A percentile compares a stretch with the other conserved stretches of the same genome.
Conservation (phyloP, 2,113 vertebrate genomes). For the Clarias macrocephalus region DNA sequence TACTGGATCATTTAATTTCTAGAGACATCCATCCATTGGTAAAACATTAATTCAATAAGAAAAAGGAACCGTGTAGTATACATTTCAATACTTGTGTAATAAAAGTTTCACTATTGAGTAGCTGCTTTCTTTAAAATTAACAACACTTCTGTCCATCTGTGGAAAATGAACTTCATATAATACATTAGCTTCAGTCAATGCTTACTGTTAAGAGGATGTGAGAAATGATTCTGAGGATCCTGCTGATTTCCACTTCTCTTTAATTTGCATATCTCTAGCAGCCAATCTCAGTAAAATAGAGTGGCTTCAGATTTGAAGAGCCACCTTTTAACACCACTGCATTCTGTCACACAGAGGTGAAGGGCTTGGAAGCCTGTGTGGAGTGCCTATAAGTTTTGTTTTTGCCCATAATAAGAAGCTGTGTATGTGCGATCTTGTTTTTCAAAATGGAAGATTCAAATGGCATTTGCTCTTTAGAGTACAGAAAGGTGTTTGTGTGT, state of each 20-base stretch:
- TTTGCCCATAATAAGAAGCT: neutral
- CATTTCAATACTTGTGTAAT: neutral
- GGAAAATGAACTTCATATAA: neutral
- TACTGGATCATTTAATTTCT: neutral
- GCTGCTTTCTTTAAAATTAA: neutral
- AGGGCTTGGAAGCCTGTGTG: neutral
- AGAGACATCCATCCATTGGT: neutral
- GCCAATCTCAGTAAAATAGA: neutral
- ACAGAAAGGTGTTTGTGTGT: neutral
- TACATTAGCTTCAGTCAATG: neutral
- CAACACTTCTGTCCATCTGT: no score
- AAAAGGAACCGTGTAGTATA: no score
- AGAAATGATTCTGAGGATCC: neutral
- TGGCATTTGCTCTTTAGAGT: neutral
- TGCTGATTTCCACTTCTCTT: slow-evolving; percentile 6
- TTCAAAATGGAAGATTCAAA: neutral
- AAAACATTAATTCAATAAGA: neutral
- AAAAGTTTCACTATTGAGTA: neutral
- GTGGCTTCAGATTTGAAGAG: neutral
- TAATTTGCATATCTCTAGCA: neutral
- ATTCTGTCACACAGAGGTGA: neutral
- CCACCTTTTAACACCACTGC: neutral
- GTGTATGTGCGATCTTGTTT: neutral
- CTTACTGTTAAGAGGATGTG: slow-evolving; percentile 1
- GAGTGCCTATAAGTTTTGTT: neutral